Conservation (phyloP, 1,140 invertebrate genomes). For the Drosophila ercepeae region DNA sequence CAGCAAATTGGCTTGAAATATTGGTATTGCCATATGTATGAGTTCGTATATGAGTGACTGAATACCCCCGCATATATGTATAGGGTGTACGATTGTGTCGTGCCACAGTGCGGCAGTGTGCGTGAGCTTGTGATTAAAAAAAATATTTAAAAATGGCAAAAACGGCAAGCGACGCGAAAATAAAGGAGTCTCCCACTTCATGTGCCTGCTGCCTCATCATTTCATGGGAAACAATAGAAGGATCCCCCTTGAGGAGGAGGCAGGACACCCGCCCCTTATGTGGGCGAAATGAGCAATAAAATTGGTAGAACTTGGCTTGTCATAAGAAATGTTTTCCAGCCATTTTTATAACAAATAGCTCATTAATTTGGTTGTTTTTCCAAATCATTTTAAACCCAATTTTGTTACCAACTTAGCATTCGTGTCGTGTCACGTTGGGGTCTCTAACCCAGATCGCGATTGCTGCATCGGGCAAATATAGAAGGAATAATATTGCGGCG, state of each 20-base stretch:
- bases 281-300: conserved; percentile 78
- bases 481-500: conserved; percentile 69
- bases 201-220: background rate
- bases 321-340: too few species aligned
- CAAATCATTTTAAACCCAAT: too few species aligned
- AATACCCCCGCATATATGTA: conserved; percentile 1
- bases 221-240: conserved; percentile 49
- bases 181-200: conserved; percentile 34
- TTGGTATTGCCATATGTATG: conserved; percentile 81
- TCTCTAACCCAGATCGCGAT: conserved; percentile 20
- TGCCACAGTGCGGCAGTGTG: conserved; percentile 40
- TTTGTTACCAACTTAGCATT: too few species aligned
- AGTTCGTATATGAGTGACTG: conserved; percentile 41
- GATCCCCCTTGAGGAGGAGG: background rate
- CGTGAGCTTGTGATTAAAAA: conserved; percentile 80
- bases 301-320: too few species aligned
- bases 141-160: conserved; percentile 79
- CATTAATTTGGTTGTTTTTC: too few species aligned
- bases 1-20: conserved; percentile 82
- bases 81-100: background rate
- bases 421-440: conserved; percentile 9
- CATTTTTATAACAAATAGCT: too few species aligned
- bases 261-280: conserved; percentile 10
- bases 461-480: conserved; percentile 64
- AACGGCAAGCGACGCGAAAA: conserved; percentile 73